Conservation (phyloP, 2,113 vertebrate genomes). For the Rhizomys pruinosus region DNA sequence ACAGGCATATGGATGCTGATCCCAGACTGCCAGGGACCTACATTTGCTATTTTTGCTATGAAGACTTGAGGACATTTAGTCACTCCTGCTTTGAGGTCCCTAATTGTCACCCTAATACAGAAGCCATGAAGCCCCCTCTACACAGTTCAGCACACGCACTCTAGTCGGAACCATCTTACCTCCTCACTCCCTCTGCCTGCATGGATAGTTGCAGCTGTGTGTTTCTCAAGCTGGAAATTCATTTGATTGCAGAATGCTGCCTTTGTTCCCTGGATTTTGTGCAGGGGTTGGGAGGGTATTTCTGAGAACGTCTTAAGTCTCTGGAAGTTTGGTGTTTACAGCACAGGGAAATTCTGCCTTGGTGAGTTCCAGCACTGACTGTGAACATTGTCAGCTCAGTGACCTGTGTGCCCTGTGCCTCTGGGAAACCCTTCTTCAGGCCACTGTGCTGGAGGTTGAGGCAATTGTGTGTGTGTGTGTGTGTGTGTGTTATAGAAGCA, state of each 20-base stretch:
- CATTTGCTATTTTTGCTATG: neutral
- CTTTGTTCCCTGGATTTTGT: neutral
- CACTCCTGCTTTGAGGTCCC: neutral
- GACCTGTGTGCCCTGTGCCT: neutral
- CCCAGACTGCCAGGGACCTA: neutral
- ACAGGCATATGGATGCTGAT: neutral
- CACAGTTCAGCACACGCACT: neutral
- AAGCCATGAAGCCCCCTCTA: neutral
- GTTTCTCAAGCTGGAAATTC: neutral
- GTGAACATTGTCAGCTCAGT: neutral
- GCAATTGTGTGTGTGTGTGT: neutral
- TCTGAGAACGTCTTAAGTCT: slow-evolving; percentile 6
- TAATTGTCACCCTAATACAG: neutral
- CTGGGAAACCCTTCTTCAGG: neutral
- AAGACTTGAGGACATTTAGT: too few relatives aligned
- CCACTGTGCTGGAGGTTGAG: neutral
- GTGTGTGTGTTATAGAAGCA: neutral
- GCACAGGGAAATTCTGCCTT: neutral
- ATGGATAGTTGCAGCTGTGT: neutral
- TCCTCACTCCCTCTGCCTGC: rapidly evolving
- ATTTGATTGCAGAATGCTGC: neutral
- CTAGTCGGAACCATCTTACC: neutral
- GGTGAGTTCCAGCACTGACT: neutral
- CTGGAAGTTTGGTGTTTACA: neutral
- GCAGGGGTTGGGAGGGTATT: too few relatives aligned